Conservation (phyloP, 2,888 invertebrate species). For the Lasioglossum leucozonium region DNA sequence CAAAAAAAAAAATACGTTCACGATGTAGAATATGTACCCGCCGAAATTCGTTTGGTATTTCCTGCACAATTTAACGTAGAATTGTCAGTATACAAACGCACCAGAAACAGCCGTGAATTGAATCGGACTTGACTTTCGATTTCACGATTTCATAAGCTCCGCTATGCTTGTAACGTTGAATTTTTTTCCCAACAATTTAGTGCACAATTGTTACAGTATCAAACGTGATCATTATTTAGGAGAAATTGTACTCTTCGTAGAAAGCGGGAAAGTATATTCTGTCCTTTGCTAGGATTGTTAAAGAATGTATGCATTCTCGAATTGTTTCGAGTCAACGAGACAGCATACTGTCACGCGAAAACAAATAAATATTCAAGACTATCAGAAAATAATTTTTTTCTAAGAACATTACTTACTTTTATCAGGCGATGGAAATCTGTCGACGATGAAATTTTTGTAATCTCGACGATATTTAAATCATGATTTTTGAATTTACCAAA, state of each 20-base stretch:
- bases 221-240: not conserved
- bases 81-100: not conserved
- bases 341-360: not conserved
- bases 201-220: not conserved
- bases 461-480: not conserved
- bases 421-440: not conserved
- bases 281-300: not conserved
- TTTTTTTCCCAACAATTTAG: not conserved
- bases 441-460: not conserved
- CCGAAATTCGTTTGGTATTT: not conserved
- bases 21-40: no score
- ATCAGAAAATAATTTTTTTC: not conserved
- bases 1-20: not conserved
- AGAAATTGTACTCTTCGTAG: constrained; percentile 5
- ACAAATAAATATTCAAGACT: not conserved
- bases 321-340: not conserved
- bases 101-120: not conserved
- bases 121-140: constrained; percentile 11
- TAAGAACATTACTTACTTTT: not conserved
- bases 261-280: constrained; percentile 13
- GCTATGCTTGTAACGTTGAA: not conserved
- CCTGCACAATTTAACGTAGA: not conserved
- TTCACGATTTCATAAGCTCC: constrained; percentile 3
- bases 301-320: not conserved
- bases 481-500: not conserved